Evolutionary conservation across 2,113 vertebrate species (phyloP).

Genomic region (Cygnus buccinator): DNA sequence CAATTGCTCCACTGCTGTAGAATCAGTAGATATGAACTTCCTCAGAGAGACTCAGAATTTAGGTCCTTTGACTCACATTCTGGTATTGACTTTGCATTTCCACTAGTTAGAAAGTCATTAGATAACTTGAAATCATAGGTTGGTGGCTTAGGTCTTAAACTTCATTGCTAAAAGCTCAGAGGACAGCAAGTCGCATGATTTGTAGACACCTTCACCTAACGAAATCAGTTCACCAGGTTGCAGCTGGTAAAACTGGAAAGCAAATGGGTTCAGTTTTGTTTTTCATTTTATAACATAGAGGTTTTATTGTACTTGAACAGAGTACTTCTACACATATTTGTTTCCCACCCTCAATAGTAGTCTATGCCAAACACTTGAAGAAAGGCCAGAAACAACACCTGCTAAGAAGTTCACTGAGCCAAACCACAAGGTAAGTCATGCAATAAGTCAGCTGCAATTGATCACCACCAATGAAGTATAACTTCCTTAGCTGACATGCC

Average conservation of each 20-base stretch:
- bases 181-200: not conserved
- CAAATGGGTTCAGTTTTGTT: not conserved
- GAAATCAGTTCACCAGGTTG: not conserved
- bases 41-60: not conserved
- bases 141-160: not conserved
- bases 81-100: not conserved
- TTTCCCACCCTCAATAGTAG: not conserved
- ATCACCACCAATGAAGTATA: not conserved
- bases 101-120: not conserved
- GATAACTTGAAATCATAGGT: not conserved
- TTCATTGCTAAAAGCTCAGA: not conserved
- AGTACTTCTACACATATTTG: not conserved
- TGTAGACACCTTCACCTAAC: not conserved
- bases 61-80: not conserved
- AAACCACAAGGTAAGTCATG: not conserved
- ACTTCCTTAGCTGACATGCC: not conserved
- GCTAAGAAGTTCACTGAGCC: not conserved
- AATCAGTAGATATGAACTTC: not conserved
- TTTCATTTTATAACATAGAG: not conserved
- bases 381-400: not conserved
- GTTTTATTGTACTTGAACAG: not conserved
- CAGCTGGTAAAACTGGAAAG: not conserved
- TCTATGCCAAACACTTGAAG: not conserved
- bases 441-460: not conserved
- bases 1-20: not conserved